phyloP scores from a whole-genome alignment of 92 coral and sea anemone genomes.

The Epizoanthus illoricatus region DNA sequence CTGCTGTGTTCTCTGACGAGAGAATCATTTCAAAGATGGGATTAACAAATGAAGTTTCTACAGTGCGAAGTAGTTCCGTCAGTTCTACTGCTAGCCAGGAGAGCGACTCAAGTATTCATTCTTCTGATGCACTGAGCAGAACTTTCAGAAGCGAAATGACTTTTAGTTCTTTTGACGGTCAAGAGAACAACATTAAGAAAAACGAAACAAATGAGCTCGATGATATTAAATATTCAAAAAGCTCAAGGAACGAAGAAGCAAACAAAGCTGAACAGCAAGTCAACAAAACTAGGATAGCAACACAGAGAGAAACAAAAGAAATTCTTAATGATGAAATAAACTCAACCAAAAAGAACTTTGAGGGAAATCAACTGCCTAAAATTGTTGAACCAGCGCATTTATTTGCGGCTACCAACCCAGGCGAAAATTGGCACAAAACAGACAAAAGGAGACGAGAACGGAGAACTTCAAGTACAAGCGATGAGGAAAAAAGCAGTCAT shows the following conservation, averaged over 20 bases:
- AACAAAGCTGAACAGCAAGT: slow-evolving; percentile 21
- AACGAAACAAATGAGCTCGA: background rate
- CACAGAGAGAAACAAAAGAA: slow-evolving; percentile 19
- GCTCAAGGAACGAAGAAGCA: slow-evolving; percentile 1
- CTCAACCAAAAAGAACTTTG: slow-evolving; percentile 8
- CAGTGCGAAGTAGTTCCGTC: background rate
- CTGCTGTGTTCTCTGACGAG: slow-evolving; percentile 17
- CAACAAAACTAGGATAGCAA: slow-evolving; percentile 24
- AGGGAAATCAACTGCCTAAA: background rate
- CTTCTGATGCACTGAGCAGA: background rate
- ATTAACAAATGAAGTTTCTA: slow-evolving; percentile 24
- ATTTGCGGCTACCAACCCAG: too few species aligned
- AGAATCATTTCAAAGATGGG: slow-evolving; percentile 34
- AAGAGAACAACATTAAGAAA: background rate
- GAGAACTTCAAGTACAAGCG: slow-evolving; percentile 14
- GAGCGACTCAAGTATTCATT: background rate
- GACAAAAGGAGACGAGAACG: background rate
- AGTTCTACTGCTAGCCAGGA: background rate
- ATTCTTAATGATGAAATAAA: background rate
- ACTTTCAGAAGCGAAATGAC: background rate
- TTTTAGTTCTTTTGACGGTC: background rate
- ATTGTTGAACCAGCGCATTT: background rate
- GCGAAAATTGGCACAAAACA: background rate
- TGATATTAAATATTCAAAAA: slow-evolving; percentile 34
- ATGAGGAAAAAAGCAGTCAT: slow-evolving; percentile 18